Conservation (phyloP, 2,797 vertebrate species). For the Remorina albescens region DNA sequence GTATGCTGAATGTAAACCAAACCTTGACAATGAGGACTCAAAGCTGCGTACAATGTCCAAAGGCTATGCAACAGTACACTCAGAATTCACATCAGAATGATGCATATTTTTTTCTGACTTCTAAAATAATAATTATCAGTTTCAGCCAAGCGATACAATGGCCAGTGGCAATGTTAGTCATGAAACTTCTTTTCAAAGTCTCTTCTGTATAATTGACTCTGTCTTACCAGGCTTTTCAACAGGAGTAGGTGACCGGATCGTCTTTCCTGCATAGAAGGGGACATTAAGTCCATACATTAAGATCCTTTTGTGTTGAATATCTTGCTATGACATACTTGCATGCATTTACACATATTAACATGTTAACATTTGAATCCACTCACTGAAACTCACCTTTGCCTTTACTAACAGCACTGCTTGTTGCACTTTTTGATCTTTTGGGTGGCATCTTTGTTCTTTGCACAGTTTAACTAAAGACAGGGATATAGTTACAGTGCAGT, state of each 20-base stretch:
- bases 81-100: conserved; percentile 37
- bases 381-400: conserved; percentile 52
- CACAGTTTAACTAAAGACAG: conserved; percentile 8
- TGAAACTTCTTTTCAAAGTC: neutral
- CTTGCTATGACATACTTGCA: neutral
- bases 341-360: conserved; percentile 11
- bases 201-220: neutral
- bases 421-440: conserved; percentile 59
- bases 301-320: neutral
- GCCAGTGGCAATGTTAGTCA: no score
- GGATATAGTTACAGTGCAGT: neutral
- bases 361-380: neutral
- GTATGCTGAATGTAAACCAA: conserved; percentile 42
- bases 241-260: conserved; percentile 2
- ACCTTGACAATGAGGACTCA: conserved; percentile 46
- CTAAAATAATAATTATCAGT: conserved; percentile 21
- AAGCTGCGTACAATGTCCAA: conserved; percentile 34
- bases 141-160: conserved; percentile 3
- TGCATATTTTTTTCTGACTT: conserved; percentile 5
- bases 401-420: conserved; percentile 50
- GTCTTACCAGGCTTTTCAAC: conserved; percentile 49
- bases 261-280: conserved; percentile 59
- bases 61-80: conserved; percentile 68
- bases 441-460: conserved; percentile 67
- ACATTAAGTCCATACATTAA: conserved; percentile 7